Evolutionary conservation across 1,140 invertebrate species (phyloP).

Genomic region (Lepeophtheirus salmonis): DNA sequence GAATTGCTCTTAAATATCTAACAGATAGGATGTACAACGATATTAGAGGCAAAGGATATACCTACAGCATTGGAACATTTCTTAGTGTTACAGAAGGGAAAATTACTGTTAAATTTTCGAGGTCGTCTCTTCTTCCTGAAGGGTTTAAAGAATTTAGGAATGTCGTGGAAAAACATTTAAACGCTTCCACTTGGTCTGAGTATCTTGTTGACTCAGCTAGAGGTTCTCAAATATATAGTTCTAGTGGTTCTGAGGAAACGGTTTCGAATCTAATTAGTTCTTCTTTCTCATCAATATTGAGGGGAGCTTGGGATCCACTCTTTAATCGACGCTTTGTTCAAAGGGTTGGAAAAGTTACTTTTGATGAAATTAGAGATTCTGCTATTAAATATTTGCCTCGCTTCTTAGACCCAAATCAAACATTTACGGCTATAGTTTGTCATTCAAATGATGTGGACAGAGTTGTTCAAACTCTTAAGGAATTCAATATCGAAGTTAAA

Average conservation of each 20-base stretch:
- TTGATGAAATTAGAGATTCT: not conserved
- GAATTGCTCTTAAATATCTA: constrained; percentile 9
- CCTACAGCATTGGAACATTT: not conserved
- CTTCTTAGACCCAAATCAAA: not conserved
- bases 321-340: constrained; percentile 1
- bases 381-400: constrained; percentile 2
- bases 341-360: not conserved
- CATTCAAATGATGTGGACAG: not conserved
- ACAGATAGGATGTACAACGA: constrained; percentile 11
- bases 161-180: not conserved
- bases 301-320: not conserved
- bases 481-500: constrained; percentile 8
- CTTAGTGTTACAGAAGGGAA: constrained; percentile 8
- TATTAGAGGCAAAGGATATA: constrained; percentile 6
- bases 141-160: not conserved
- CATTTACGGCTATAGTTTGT: not conserved
- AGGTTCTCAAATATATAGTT: constrained; percentile 1
- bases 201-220: not conserved
- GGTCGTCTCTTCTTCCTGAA: not conserved
- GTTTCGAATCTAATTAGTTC: not conserved
- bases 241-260: not conserved
- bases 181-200: not conserved
- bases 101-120: not conserved
- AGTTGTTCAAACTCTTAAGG: not conserved
- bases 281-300: not conserved